Evolutionary conservation across 2,113 vertebrate species (phyloP), one percentile per base, ranked within the genome.

Genomic region (Genyomyrus donnyi): DNA sequence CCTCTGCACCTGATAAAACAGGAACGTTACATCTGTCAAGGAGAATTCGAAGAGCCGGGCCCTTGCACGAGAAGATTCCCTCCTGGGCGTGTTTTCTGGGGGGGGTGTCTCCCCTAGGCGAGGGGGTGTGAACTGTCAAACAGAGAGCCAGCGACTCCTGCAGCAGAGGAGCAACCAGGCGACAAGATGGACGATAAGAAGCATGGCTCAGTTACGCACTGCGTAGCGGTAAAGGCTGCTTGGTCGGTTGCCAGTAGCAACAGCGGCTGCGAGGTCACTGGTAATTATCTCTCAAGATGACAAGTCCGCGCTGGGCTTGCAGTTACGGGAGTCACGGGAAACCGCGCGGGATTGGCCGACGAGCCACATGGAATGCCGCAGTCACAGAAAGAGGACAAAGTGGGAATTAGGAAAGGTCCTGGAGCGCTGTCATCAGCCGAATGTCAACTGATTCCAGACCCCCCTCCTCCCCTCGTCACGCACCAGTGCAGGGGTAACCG

Each of bases 161-260:
- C 5, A 11, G 21, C 3, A 24, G n/a, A 53, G 11, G 11, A 87
- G 3, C 8, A 87, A 48, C 85, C 9, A n/a, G n/a, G 13, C 49
- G 0, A 15, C 85, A 42, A 88, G 15, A 58, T 3, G 35, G 35
- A 35, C 39, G n/a, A 53, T 89, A 83, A 56, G 42, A 56, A 84
- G 35, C 48, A n/a, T 9, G 11, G 17, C 74, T 45, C 45, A 52
- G 31, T 27, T 35, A 31, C 19, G 10, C 35, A 50, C 15, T 31
- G 11, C 49, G 35, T 21, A 8, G 10, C 7, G 31, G 31, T 21
- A 39, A 83, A 56, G 10, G 19, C 31, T 39, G n/a, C 88, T 42
- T 53, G 35, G 21, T 35, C 1, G 21, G 88, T 89, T 89, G 74
- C 88, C 74, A 46, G 31, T 83, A 84, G 88, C 74, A 84, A 89